phyloP scores from a whole-genome alignment of 2,888 invertebrate species.

The Tachystola acroxantha region DNA sequence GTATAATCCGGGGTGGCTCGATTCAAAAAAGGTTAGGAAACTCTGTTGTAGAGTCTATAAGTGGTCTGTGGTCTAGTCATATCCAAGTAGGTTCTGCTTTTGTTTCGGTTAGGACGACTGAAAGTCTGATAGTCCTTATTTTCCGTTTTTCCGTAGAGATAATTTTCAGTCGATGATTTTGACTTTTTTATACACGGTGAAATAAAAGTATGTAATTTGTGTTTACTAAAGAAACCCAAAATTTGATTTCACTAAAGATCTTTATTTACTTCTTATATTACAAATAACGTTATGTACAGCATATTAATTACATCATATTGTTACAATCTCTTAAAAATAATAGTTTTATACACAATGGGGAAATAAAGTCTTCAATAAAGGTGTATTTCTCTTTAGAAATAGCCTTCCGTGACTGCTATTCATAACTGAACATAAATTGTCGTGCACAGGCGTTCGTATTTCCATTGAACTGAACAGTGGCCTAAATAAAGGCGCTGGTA shows the following conservation, averaged over 20 bases:
- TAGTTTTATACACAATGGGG: slow-evolving; percentile 15
- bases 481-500: not conserved
- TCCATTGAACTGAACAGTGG: not conserved
- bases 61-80: too few relatives aligned
- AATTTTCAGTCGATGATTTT: too few relatives aligned
- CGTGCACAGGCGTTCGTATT: not conserved
- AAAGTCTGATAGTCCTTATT: too few relatives aligned
- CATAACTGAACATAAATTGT: not conserved
- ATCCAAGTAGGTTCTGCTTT: too few relatives aligned
- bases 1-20: too few relatives aligned
- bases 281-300: slow-evolving; percentile 74
- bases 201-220: too few relatives aligned
- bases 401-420: not conserved
- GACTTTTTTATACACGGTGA: too few relatives aligned
- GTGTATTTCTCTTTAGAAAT: not conserved
- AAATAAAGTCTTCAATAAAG: not conserved
- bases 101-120: too few relatives aligned
- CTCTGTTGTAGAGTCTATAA: too few relatives aligned
- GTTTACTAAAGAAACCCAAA: too few relatives aligned
- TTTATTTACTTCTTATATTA: slow-evolving; percentile 69
- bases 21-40: too few relatives aligned
- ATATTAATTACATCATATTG: slow-evolving; percentile 46
- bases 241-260: slow-evolving; percentile 68
- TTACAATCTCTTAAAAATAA: slow-evolving; percentile 43
- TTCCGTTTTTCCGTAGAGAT: too few relatives aligned